Base-by-base conservation (phyloP, 2,113 vertebrate species). In the Bubo scandiacus region DNA sequence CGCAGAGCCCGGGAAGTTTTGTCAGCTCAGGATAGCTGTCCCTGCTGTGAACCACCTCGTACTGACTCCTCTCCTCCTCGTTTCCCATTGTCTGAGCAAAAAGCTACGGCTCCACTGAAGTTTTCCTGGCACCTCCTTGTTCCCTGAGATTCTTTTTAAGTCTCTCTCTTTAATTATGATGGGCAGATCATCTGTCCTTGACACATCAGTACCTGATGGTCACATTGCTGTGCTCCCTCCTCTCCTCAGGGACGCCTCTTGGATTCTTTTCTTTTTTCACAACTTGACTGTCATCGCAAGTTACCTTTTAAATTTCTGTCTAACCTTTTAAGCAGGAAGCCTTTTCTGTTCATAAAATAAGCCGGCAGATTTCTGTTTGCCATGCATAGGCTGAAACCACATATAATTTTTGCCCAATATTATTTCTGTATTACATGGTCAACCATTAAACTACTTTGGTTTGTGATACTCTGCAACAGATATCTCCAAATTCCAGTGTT, bases 141-240 rank as follows among this genome's bases (percentile, higher is more conserved):
- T 93, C 68, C 94, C 38, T 40, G 65, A 81, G 86, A 21, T 47
- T 71, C 93, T 74, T 90, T 86, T 49, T 8, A 51, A 71, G 77
- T 45, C 52, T 43, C 36, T 90, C 14, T 73, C 88, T 93, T 73
- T 94, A 95, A 95, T 96, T 95, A 71, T 62, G 77, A 51, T 23
- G 86, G 83, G 77, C 88, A 92, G 92, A 88, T 96, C 85, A 83
- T 88, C 92, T 90, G 85, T 77, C 70, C 93, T 71, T 96, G 96
- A 96, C 92, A 93, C 59, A 22, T 19, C 79, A 80, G 81, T 38
- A 18, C 90, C 88, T 88, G 82, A 58, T 66, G 96, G 90, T 54
- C 90, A 26, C 67, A 1, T 29, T 23, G 63, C 92, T 80, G 40
- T n/a, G 79, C 95, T 94, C 93, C 72, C 77, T 95, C 42, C 68